phyloP scores from a whole-genome alignment of 2,113 vertebrate species.

The Sakesphorus luctuosus region DNA sequence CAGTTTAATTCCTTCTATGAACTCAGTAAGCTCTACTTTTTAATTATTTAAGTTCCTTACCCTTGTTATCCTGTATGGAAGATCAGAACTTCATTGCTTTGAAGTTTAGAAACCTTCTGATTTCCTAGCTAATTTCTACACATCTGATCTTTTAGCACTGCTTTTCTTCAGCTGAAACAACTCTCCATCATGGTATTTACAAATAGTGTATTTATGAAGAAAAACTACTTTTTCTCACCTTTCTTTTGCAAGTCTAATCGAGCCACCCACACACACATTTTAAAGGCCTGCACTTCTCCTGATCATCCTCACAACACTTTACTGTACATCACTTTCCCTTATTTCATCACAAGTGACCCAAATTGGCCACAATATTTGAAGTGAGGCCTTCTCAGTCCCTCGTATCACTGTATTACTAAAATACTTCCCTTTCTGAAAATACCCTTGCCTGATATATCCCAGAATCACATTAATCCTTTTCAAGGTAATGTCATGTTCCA shows the following conservation, averaged over 20 bases:
- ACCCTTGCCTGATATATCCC: neutral
- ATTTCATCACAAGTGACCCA: slow-evolving; percentile 25
- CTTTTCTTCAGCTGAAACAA: slow-evolving; percentile 1
- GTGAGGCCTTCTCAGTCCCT: neutral
- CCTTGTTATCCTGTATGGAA: slow-evolving; percentile 37
- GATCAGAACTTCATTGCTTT: slow-evolving; percentile 46
- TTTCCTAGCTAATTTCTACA: slow-evolving; percentile 49
- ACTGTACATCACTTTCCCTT: neutral
- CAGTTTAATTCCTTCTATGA: slow-evolving; percentile 55
- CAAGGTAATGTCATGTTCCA: slow-evolving; percentile 17
- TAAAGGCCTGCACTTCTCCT: slow-evolving; percentile 7
- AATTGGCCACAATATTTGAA: neutral
- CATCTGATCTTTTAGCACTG: slow-evolving; percentile 28
- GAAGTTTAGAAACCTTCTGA: slow-evolving; percentile 48
- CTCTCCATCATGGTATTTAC: slow-evolving; percentile 1
- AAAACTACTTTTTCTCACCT: neutral
- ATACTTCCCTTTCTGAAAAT: slow-evolving; percentile 35
- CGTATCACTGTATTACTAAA: neutral
- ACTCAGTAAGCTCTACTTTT: slow-evolving; percentile 45
- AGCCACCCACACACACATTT: neutral
- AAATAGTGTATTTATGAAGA: neutral
- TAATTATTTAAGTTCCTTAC: slow-evolving; percentile 60
- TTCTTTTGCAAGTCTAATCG: neutral
- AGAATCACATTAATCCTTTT: slow-evolving; percentile 35
- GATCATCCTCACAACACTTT: neutral